These are phyloP conservation scores for Lophius americanus DNA, from an alignment of 2,797 vertebrate genomes.

Conservation along the genomic window DNA sequence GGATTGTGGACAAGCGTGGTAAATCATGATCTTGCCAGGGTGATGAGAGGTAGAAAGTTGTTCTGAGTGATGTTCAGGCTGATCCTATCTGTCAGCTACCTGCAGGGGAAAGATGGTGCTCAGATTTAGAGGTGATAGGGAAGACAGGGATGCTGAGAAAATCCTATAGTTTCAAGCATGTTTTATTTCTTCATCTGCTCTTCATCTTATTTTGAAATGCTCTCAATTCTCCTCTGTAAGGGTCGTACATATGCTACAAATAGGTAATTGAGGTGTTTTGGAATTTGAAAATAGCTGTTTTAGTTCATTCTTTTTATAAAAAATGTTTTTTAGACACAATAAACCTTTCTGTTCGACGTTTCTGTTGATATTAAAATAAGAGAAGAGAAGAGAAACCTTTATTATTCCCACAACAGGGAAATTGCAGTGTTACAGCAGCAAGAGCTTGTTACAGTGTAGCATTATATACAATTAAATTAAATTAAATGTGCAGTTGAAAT, in stretches of 20 bases:
- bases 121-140: constrained; percentile 40
- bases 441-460: no score
- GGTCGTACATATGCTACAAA: background rate
- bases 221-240: background rate
- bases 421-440: no score
- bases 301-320: no score
- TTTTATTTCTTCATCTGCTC: constrained; percentile 7
- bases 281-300: background rate
- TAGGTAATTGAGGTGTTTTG: background rate
- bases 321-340: no score
- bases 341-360: background rate
- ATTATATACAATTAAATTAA: no score
- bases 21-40: constrained; percentile 62
- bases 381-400: no score
- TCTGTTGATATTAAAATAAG: background rate
- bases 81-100: constrained; percentile 72
- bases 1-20: constrained; percentile 25
- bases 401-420: no score
- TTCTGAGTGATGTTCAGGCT: constrained; percentile 62
- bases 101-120: constrained; percentile 46
- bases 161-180: constrained; percentile 24
- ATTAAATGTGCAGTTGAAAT: no score
- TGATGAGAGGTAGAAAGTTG: constrained; percentile 42
- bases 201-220: background rate
- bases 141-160: constrained; percentile 33